Percentiles rank a stretch among this genome's conserved stretches.
Evolutionary conservation across 2,797 vertebrate genomes (phyloP).

Genomic region (Paguma larvata): DNA sequence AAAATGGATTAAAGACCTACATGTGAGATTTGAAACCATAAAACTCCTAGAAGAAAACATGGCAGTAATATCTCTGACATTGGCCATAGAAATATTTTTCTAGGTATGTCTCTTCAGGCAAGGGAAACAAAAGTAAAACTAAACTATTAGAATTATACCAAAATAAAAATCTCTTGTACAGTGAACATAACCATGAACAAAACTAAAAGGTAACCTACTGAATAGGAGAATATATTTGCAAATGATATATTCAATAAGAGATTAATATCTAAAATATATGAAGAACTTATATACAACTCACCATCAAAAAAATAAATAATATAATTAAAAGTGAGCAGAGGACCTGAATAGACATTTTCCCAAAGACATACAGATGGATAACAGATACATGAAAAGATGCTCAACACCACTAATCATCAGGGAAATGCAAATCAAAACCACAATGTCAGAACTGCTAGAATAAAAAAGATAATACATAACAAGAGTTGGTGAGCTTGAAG

Average conservation of each 20-base stretch:
- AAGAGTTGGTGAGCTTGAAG: background rate
- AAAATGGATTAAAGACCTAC: background rate
- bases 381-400: background rate
- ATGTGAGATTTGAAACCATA: background rate
- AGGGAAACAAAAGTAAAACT: background rate
- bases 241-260: background rate
- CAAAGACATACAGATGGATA: background rate
- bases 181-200: background rate
- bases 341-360: background rate
- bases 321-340: background rate
- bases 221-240: background rate
- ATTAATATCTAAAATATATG: background rate
- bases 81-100: background rate
- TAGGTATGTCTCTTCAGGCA: background rate
- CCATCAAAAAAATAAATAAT: background rate
- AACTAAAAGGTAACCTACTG: background rate
- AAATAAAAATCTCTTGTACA: background rate
- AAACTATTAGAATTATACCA: background rate
- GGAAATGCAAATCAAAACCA: background rate
- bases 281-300: background rate
- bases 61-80: background rate
- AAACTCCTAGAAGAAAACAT: background rate
- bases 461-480: background rate
- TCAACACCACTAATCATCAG: background rate
- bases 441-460: background rate